Base-by-base conservation (phyloP, 2,113 vertebrate species). In the Eclectus roratus region DNA sequence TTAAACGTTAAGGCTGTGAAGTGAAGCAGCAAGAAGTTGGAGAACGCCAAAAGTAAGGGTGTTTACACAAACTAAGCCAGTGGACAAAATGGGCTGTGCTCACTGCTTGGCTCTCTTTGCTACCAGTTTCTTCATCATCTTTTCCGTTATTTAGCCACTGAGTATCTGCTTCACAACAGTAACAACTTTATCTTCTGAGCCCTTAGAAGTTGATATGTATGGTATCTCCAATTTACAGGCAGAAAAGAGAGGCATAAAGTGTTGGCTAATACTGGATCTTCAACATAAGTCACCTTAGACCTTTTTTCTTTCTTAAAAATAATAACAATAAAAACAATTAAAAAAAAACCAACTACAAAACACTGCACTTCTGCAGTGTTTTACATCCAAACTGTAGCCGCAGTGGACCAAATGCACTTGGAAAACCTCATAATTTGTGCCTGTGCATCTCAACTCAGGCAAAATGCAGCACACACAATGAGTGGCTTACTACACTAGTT, bases 61-160 rank as follows among this genome's bases (percentile, higher is more conserved):
- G 78, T 81, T 95, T 84, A 90, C 27, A 3, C 50, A 80, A 85
- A 92, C 1, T 3, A 56, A 93, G 49, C 52, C 74, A 66, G 60
- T 44, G 41, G 1, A 4, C 66, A 87, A 81, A 68, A 53, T 4
- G 64, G 73, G 76, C 80, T 66, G 25, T 19, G 72, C 64, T 94
- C 80, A 17, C 80, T 68, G 72, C 83, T 81, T 90, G 72, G 86
- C 89, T 92, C 89, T 81, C 71, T 76, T 92, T 81, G 76, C 77
- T 86, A 93, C 66, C 86, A 69, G n/a, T 46, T 92, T 81, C 77
- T 61, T 76, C 88, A 87, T 94, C 85, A 91, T 69, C 72, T 92
- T 96, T 96, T 96, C 92, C 31, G 1, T 89, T 91, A 76, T 81
- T 94, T 69, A 84, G 74, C 63, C 88, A 88, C 71, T 0, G 0